Base-by-base conservation (phyloP, 2,888 invertebrate genomes). In the Linhomoeus sp. region DNA sequence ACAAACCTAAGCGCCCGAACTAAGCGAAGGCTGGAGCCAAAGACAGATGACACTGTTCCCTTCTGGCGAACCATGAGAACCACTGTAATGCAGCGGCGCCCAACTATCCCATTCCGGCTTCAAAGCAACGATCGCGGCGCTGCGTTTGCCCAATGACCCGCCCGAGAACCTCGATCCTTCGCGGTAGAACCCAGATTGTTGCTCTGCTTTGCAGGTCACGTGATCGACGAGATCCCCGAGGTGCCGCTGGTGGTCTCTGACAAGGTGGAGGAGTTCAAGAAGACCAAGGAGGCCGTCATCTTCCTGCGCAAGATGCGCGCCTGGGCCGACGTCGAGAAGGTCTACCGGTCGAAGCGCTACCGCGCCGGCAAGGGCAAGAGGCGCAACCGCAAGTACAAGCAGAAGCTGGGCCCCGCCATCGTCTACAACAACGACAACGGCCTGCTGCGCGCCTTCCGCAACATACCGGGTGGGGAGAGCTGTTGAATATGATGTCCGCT, bases 351-450 rank as follows among this genome's bases (percentile, higher is more conserved):
- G 1, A 84, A 86, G 68, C 78, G 92, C 53, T 80, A 90, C 70
- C 83, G 97, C 69, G 94, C 97, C 64, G 97, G 97, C 57, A 88
- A 88, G 70, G 97, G 97, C 69, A 97, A 97, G 72, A 87, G 94
- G 87, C 81, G 97, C 64, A 92, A 97, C 71, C 80, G 97, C 61
- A 80, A 92, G 54, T 81, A 90, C 65, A 80, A 94, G 58, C 90
- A 92, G 68, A 82, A 90, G 67, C 79, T 80, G 64, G 97, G 97
- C 59, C 97, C 97, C 26, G 75, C 97, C 60, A 78, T 99, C 63
- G 77, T 99, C 56, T 97, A 90, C 71, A 77, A 80, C 67, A 79
- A 86, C 71, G 92, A 99, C 67, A 68, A 70, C 76, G 90, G 94
- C 58, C 75, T 97, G 53, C 79, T 80, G 50, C 79, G 80, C 60